phyloP scores from a whole-genome alignment of 2,113 vertebrate species.

The Eretmochelys imbricata region DNA sequence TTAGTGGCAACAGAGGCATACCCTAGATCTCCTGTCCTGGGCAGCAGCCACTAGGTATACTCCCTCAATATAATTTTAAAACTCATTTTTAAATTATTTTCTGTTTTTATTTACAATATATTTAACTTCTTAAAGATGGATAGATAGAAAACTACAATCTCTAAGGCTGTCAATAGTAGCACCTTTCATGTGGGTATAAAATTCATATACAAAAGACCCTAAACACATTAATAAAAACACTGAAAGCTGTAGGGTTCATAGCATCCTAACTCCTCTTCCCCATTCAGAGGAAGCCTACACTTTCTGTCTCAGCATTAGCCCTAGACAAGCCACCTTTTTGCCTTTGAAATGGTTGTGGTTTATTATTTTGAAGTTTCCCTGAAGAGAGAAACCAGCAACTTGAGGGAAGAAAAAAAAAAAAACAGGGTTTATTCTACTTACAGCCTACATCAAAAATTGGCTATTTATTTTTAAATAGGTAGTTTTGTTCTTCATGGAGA shows the following conservation, averaged over 20 bases:
- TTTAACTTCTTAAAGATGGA: not conserved
- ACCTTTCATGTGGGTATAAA: not conserved
- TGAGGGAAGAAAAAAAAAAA: not conserved
- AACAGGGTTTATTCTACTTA: not conserved
- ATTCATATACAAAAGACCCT: not conserved
- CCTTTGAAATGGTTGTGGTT: not conserved
- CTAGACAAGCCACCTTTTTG: accelerated
- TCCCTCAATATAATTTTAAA: not conserved
- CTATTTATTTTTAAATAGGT: constrained; percentile 5
- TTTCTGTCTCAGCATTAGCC: not conserved
- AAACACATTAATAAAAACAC: not conserved
- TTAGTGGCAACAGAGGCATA: not conserved
- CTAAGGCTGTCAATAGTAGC: not conserved
- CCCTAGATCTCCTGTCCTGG: not conserved
- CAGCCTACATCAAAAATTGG: not conserved
- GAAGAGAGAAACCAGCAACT: not conserved
- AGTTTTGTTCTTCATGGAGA: not conserved
- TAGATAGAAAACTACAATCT: not conserved
- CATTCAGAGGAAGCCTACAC: not conserved
- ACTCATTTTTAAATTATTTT: not conserved
- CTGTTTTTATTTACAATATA: not conserved
- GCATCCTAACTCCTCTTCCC: not conserved
- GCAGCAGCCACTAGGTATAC: not conserved
- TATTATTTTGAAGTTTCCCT: not conserved
- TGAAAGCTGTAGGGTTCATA: not conserved